Percentiles rank a stretch among this genome's conserved stretches.
Evolutionary conservation across 2,113 vertebrate genomes (phyloP).

Genomic region (Polypterus bichir): DNA sequence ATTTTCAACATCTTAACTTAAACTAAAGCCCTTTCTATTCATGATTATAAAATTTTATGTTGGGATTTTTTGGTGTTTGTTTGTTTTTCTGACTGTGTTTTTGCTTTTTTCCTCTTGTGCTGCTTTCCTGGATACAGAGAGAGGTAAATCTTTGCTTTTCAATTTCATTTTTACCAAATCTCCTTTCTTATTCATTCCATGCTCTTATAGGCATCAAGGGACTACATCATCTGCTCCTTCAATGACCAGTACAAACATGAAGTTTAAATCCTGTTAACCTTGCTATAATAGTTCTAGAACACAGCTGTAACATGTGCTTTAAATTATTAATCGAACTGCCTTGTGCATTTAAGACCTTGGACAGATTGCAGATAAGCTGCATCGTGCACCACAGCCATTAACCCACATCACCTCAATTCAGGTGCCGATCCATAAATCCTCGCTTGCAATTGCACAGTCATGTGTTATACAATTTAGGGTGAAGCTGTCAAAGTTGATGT

Average conservation of each 20-base stretch:
- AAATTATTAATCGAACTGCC: constrained; percentile 2
- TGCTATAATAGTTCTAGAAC: not conserved
- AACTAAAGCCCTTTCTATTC: no score
- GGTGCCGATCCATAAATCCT: no score
- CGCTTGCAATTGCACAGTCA: no score
- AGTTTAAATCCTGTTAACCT: constrained; percentile 2
- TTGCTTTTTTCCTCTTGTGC: constrained; percentile 26
- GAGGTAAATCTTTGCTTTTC: constrained; percentile 54
- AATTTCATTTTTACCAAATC: not conserved
- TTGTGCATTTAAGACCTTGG: not conserved
- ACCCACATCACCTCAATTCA: not conserved
- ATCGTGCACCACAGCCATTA: not conserved
- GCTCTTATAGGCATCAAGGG: not conserved
- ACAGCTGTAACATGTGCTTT: not conserved
- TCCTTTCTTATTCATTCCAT: constrained; percentile 14
- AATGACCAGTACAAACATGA: not conserved
- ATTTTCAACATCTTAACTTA: no score
- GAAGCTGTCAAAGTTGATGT: no score
- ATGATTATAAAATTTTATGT: no score
- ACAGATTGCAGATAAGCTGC: not conserved
- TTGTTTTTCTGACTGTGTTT: not conserved
- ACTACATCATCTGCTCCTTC: not conserved
- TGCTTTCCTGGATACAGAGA: constrained; percentile 73
- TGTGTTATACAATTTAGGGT: no score
- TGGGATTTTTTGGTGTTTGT: no score